Evolutionary conservation across 2,888 invertebrate genomes (phyloP), one percentile per base, ranked within the genome.

Genomic region (Bibio marci): DNA sequence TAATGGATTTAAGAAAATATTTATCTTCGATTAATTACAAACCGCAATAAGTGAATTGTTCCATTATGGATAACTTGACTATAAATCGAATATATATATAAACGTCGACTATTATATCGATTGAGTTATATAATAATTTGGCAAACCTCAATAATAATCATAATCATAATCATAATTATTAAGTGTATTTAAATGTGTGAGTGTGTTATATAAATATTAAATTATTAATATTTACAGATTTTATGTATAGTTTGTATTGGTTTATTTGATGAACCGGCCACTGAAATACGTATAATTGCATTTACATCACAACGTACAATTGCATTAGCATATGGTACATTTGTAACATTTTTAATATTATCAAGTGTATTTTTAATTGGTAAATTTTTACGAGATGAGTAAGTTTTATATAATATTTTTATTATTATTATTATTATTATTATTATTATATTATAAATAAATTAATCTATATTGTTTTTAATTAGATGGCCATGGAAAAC

Each of bases 191-290:
- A n/a, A n/a, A n/a, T n/a, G n/a, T n/a, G n/a, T n/a, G n/a, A n/a
- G n/a, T n/a, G n/a, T n/a, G n/a, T n/a, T n/a, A n/a, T n/a, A n/a
- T 17, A 4, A 22, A 22, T 22, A 22, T 6, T 22, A 22, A 22
- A 22, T 18, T 12, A 28, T 7, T 27, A 18, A n/a, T n/a, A n/a
- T 28, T 37, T 19, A 3, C 14, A 34, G 34, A 33, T 41, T 34
- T 25, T 41, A 11, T 37, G 33, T 17, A 55, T 61, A 40, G 52
- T 58, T 39, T 59, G 58, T 41, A 53, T 62, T 38, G 62, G 59
- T 4, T 49, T 62, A 17, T 54, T 62, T 43, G 62, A 62, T 50
- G 62, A 61, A 39, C 62, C 62, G 27, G 56, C 58, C n/a, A 56
- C 54, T 34, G 54, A 59, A 39, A 43, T 45, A 27, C 39, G 42